phyloP scores from a whole-genome alignment of 2,888 invertebrate genomes.

The Halictus ligatus region DNA sequence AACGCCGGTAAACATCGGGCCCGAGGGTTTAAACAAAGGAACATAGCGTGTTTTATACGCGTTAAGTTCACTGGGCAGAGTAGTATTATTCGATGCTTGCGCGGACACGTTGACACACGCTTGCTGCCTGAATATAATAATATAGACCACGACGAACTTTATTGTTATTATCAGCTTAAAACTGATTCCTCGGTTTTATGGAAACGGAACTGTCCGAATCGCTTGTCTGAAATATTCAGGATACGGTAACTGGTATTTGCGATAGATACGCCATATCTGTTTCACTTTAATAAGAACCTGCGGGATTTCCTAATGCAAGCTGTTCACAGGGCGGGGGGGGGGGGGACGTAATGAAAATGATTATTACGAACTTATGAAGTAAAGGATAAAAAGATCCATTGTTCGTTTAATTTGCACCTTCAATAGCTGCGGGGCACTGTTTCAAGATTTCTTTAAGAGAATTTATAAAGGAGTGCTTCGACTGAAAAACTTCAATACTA shows the following conservation, averaged over 20 bases:
- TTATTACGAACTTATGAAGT: neutral
- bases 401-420: neutral
- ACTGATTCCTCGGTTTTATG: neutral
- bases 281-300: neutral
- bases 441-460: neutral
- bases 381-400: neutral
- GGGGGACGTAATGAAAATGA: too few species aligned
- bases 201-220: neutral
- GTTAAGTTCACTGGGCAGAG: neutral
- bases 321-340: neutral
- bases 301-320: neutral
- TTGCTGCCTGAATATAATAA: neutral
- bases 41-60: neutral
- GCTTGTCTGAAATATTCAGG: neutral
- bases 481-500: neutral
- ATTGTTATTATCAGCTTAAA: neutral
- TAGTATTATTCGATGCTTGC: neutral
- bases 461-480: neutral
- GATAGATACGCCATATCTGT: neutral
- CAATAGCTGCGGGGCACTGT: neutral
- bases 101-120: neutral
- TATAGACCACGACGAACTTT: neutral
- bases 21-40: neutral
- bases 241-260: neutral
- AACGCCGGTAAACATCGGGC: neutral